These are phyloP conservation scores for Machimus rusticus DNA, from an alignment of 2,888 invertebrate species.

Conservation along the genomic window DNA sequence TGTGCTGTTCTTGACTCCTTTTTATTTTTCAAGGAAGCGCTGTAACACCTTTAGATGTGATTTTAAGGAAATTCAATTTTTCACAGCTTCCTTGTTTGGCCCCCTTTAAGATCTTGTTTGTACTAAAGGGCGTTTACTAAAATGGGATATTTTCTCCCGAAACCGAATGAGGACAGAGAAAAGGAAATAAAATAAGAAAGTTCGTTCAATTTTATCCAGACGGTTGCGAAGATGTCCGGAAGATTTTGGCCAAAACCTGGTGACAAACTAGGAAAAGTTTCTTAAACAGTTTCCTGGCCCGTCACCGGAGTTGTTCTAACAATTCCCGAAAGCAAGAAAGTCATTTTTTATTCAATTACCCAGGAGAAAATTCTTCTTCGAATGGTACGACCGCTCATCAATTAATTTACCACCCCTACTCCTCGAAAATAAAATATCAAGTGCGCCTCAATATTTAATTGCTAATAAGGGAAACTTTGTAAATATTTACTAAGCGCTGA, in stretches of 20 bases:
- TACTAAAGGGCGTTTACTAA: neutral
- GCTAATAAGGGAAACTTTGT: slow-evolving; percentile 20
- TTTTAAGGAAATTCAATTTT: neutral
- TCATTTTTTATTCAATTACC: neutral
- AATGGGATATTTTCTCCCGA: neutral
- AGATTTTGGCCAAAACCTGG: neutral
- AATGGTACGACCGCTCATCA: neutral
- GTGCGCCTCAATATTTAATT: neutral
- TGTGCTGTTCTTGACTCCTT: neutral
- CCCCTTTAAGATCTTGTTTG: neutral
- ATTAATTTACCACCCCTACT: neutral
- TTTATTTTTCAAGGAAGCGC: neutral
- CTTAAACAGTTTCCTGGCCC: neutral
- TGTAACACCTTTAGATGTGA: neutral
- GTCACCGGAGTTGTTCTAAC: neutral
- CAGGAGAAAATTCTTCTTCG: neutral
- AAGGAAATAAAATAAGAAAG: neutral
- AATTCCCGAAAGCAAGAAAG: neutral
- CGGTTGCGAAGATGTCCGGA: neutral
- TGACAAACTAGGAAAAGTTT: neutral
- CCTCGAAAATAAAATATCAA: neutral
- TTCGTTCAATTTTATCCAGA: neutral
- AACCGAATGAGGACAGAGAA: neutral
- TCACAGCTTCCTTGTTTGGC: neutral
- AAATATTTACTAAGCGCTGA: slow-evolving; percentile 5